Base-by-base conservation (phyloP, 1,140 invertebrate genomes). In the Pachyrhynchus sulphureomaculatus region DNA sequence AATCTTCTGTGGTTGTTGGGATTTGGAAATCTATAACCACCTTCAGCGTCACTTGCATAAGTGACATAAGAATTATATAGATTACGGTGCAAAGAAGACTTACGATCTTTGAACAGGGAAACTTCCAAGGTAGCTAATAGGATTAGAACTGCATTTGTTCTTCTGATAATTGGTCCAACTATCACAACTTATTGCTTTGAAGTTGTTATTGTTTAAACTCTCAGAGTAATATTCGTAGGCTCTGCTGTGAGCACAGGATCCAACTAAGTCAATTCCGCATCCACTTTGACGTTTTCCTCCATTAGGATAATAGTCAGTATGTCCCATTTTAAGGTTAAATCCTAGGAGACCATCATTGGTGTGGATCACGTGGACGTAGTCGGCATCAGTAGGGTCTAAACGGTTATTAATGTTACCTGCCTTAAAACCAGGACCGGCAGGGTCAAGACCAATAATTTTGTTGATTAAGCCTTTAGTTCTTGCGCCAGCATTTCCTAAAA, bases 291-390 rank as follows among this genome's bases (percentile, higher is more conserved):
- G 67, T 1, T 73, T 76, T 4, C 85, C 86, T 24, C 86, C 86
- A 68, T 89, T 88, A 9, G 85, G 84, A 72, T 84, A 88, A 70
- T 88, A 90, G 74, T 90, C 88, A 26, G 82, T 85, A 68, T 88
- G 83, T 2, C 86, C 86, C 47, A 86, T 70, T 0, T 84, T 81
- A 2, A 79, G 80, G 26, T 76, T 74, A 65, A 86, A 85, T 2
- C 84, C 86, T 21, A 87, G 77, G 60, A 81, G 53, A 58, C 81
- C 74, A 66, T 77, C 81, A 67, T 86, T 84, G 0, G 85, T 83
- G 68, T 88, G 87, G 29, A 88, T 80, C 0, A 85, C 78, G 62
- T 87, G 83, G 0, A 87, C 85, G 64, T 84, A 84, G 4, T 70
- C 53, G 0, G 82, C 86, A 65, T 88, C 86, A 32, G 71, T 75